Conservation (phyloP, 2,888 invertebrate species). For the Tanaodytes sp. region DNA sequence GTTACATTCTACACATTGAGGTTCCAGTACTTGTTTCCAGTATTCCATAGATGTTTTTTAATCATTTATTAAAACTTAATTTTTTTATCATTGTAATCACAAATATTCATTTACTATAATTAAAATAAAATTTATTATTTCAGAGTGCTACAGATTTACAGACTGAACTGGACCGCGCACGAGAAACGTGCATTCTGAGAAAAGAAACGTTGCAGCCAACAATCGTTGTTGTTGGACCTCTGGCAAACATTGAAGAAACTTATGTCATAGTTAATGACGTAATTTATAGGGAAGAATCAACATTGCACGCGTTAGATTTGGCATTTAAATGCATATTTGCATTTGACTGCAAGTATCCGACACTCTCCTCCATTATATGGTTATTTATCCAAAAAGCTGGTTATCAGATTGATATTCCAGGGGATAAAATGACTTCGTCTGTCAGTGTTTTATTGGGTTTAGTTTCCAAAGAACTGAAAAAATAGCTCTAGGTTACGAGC, state of each 20-base stretch:
- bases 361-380: slow-evolving; percentile 18
- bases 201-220: slow-evolving; percentile 2
- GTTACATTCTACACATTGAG: slow-evolving; percentile 26
- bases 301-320: slow-evolving; percentile 11
- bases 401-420: slow-evolving; percentile 3
- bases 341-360: slow-evolving; percentile 20
- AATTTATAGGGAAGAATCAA: slow-evolving; percentile 6
- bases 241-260: slow-evolving; percentile 7
- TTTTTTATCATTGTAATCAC: neutral
- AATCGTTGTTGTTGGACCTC: slow-evolving; percentile 10
- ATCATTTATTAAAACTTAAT: neutral
- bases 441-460: slow-evolving; percentile 6
- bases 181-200: neutral
- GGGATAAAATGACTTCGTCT: slow-evolving; percentile 8
- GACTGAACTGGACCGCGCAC: neutral
- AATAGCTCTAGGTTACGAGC: no score
- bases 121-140: neutral
- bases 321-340: slow-evolving; percentile 21
- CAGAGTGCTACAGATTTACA: slow-evolving; percentile 1
- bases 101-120: no score
- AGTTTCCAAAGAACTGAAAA: no score
- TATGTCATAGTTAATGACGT: slow-evolving; percentile 23
- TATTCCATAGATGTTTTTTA: neutral
- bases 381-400: slow-evolving; percentile 17
- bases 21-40: slow-evolving; percentile 10